phyloP scores from a whole-genome alignment of 1,140 invertebrate species.

The Drosophila funebris region DNA sequence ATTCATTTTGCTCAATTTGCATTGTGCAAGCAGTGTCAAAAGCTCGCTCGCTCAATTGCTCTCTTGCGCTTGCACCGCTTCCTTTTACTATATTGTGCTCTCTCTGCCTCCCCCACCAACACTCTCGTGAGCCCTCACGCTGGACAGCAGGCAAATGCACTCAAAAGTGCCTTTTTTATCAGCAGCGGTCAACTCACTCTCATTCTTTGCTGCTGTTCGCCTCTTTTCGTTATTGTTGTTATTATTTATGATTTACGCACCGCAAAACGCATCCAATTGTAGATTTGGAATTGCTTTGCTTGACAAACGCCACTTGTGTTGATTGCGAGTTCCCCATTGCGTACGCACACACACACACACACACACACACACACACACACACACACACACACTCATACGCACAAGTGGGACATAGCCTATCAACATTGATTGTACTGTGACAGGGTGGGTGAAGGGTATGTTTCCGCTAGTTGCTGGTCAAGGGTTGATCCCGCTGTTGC shows the following conservation, averaged over 20 bases:
- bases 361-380: neutral
- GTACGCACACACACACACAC: neutral
- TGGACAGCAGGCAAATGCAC: constrained; percentile 41
- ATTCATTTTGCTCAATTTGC: constrained; percentile 37
- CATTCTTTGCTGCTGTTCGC: neutral
- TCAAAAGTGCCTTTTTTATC: constrained; percentile 60
- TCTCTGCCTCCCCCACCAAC: neutral
- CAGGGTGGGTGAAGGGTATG: neutral
- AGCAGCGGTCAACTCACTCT: constrained; percentile 36
- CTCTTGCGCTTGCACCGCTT: neutral
- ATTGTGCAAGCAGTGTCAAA: constrained; percentile 6
- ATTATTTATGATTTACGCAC: constrained; percentile 56
- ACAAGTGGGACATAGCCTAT: constrained; percentile 44
- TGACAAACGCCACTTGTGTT: constrained; percentile 53
- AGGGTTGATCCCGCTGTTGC: no score
- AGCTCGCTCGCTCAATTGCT: neutral
- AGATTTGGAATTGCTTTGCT: constrained; percentile 48
- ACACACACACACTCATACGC: neutral
- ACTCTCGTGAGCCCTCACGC: neutral
- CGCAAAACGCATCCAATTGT: constrained; percentile 25
- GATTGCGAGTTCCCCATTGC: constrained; percentile 54
- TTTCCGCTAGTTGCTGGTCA: constrained; percentile 38
- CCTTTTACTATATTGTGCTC: neutral
- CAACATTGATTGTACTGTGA: neutral
- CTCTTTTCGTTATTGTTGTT: constrained; percentile 1